Evolutionary conservation across 2,113 vertebrate species (phyloP).

Genomic region (Cyprinodon variegatus): DNA sequence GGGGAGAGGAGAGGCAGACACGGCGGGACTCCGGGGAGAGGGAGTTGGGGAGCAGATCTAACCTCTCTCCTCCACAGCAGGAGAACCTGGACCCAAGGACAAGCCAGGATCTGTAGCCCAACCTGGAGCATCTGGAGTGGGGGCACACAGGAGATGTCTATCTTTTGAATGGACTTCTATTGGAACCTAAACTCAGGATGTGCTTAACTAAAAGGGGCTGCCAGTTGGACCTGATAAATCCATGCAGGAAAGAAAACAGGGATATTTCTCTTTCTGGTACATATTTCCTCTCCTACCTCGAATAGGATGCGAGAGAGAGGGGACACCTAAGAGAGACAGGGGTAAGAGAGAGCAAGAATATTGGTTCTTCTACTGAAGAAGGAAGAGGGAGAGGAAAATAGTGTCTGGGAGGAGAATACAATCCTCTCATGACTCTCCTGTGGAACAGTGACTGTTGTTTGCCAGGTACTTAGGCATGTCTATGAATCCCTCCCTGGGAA

Average conservation of each 20-base stretch:
- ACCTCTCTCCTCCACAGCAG: conserved; percentile 69
- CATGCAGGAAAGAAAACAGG: conserved; percentile 42
- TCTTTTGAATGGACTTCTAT: conserved; percentile 49
- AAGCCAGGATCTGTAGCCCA: conserved; percentile 55
- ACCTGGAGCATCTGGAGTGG: conserved; percentile 62
- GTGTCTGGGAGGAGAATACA: conserved; percentile 54
- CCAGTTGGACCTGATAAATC: conserved; percentile 58
- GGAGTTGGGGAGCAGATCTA: conserved; percentile 67
- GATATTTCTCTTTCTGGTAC: conserved; percentile 40
- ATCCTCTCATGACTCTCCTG: conserved; percentile 62
- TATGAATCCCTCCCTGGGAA: conserved; percentile 61
- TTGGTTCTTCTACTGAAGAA: conserved; percentile 54
- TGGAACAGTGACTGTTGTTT: conserved; percentile 65
- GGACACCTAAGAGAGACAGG: conserved; percentile 49
- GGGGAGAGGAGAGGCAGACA: conserved; percentile 70
- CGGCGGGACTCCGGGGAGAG: conserved; percentile 71
- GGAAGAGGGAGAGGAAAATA: conserved; percentile 46
- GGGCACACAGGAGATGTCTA: conserved; percentile 38
- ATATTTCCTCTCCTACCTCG: conserved; percentile 55
- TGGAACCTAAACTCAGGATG: conserved; percentile 69
- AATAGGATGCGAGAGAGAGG: conserved; percentile 58
- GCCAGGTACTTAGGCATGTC: conserved; percentile 44
- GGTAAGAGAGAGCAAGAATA: conserved; percentile 52
- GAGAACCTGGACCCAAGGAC: conserved; percentile 64
- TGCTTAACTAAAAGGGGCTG: conserved; percentile 62